A percentile compares a stretch with the other conserved stretches of the same genome.
Evolutionary conservation across 2,888 invertebrate genomes (phyloP).

Genomic region (Torymus auratus): DNA sequence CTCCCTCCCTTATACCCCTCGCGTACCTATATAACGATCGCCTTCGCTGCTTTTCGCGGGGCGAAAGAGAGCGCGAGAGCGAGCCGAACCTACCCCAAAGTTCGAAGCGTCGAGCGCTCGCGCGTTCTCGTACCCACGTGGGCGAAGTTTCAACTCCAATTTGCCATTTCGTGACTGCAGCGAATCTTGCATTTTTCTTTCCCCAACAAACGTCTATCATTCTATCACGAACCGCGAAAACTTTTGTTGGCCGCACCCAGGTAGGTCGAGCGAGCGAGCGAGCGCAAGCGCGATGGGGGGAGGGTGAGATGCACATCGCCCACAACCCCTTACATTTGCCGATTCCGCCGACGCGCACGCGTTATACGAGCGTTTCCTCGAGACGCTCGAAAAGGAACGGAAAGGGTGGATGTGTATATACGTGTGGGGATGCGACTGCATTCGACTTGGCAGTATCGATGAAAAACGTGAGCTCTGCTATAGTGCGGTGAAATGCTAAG

Average conservation of each 20-base stretch:
- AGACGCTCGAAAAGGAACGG: constrained; percentile 3
- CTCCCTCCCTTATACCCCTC: too few relatives aligned
- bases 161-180: constrained; percentile 77
- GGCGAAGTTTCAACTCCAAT: constrained; percentile 76
- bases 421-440: not conserved
- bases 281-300: not conserved
- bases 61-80: constrained; percentile 6
- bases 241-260: constrained; percentile 67
- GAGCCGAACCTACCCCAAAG: constrained; percentile 72
- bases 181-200: constrained; percentile 78
- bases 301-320: too few relatives aligned
- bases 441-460: constrained; percentile 38
- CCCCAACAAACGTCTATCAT: constrained; percentile 77
- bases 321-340: too few relatives aligned
- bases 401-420: not conserved
- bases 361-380: too few relatives aligned
- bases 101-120: constrained; percentile 3
- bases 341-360: too few relatives aligned
- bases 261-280: constrained; percentile 63
- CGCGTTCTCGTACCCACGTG: constrained; percentile 40
- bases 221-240: constrained; percentile 75
- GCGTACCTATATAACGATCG: constrained; percentile 23
- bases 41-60: constrained; percentile 19
- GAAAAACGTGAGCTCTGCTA: not conserved
- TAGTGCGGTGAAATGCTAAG: too few relatives aligned